A percentile compares a stretch with the other conserved stretches of the same genome.
Evolutionary conservation across 2,113 vertebrate genomes (phyloP).

Genomic region (Gymnarchus niloticus): DNA sequence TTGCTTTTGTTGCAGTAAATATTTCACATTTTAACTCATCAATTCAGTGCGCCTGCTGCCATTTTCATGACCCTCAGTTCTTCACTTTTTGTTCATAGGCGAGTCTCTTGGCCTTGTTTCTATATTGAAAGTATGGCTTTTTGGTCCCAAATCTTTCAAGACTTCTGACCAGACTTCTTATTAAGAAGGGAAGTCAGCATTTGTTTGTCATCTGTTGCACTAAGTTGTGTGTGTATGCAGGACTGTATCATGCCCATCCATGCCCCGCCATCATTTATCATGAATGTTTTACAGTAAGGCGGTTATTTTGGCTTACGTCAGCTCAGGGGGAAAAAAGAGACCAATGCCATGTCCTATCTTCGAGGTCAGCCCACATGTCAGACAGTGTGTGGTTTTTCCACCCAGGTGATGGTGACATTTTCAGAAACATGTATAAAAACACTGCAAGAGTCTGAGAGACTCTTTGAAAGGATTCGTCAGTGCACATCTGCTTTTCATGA

Average conservation of each 20-base stretch:
- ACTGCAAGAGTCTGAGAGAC: neutral
- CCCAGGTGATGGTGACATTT: constrained; percentile 20
- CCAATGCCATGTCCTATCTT: constrained; percentile 63
- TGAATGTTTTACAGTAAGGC: constrained; percentile 73
- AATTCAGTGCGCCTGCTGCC: too few relatives aligned
- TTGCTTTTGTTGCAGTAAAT: too few relatives aligned
- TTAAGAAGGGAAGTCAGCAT: too few relatives aligned
- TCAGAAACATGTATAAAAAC: constrained; percentile 13
- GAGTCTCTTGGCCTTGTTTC: too few relatives aligned
- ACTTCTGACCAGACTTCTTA: too few relatives aligned
- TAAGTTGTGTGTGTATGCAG: neutral
- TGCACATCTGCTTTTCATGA: neutral
- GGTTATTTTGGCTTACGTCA: constrained; percentile 81
- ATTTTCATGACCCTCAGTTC: too few relatives aligned
- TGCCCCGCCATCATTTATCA: constrained; percentile 29
- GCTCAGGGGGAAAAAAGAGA: constrained; percentile 68
- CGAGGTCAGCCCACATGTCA: constrained; percentile 45
- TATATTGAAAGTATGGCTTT: too few relatives aligned
- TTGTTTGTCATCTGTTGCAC: neutral
- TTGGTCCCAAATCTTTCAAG: too few relatives aligned
- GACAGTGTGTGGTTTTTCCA: constrained; percentile 21
- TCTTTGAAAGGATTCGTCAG: neutral
- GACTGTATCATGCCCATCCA: constrained; percentile 4
- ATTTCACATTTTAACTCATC: too few relatives aligned
- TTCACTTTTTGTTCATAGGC: too few relatives aligned